Base-by-base conservation (phyloP, 2,797 vertebrate genomes). In the Myotis pilosus region DNA sequence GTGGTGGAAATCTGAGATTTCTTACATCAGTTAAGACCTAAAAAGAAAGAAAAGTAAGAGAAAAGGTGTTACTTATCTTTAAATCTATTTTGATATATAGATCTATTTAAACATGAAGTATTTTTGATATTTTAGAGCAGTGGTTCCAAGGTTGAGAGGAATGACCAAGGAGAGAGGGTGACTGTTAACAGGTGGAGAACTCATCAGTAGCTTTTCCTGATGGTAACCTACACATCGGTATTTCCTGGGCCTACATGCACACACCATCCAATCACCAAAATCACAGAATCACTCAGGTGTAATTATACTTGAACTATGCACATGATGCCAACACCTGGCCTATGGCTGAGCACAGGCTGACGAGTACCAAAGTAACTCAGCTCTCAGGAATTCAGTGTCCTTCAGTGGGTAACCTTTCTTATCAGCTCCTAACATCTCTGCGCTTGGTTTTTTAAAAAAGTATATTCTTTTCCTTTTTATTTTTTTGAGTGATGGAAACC, bases 21-120 rank as follows among this genome's bases (percentile, higher is more conserved):
- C 99, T 98, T 95, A 99, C 99, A 97, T 99, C 99, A 47, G 98
- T 99, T 97, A 99, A 98, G 0, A 99, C 99, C 99, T 99, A 97
- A 19, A 98, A 97, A 81, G 12, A 96, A 78, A 97, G 72, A 87
- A 92, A 92, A 96, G 30, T 25, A 87, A 93, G 92, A 96, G 28
- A 68, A 68, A 93, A 94, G 96, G 28, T 30, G 17, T 16, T n/a
- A 62, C 9, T 68, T 41, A 79, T 19, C 57, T 94, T 92, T 87
- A 89, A 64, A 25, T 75, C 74, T 36, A 64, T 68, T 94, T 74
- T 86, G 64, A n/a, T 36, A 19, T 16, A 25, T 9, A 36, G 25
- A 79, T 72, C 69, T 79, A 64, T 55, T 91, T 91, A 87, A 87
- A 87, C 11, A 88, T n/a, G 74, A 44, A 17, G 20, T 49, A 53